These are phyloP conservation scores for Tipula lateralis DNA, from an alignment of 2,888 invertebrate species.

Conservation along the genomic window DNA sequence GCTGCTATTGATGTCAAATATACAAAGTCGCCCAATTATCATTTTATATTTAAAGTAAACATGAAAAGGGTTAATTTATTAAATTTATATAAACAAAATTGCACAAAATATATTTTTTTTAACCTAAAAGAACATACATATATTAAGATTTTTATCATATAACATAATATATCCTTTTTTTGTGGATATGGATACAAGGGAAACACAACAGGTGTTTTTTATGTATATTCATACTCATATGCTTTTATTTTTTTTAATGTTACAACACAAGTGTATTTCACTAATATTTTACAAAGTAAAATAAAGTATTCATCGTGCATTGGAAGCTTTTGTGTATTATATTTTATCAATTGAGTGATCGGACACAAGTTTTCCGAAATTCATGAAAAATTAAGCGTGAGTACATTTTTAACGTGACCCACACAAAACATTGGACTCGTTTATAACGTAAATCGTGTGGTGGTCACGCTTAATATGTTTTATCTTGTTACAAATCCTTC, in stretches of 20 bases:
- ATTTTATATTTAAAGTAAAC: background rate
- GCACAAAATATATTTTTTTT: background rate
- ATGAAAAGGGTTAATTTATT: background rate
- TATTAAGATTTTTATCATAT: background rate
- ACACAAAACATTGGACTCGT: no score
- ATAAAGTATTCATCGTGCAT: no score
- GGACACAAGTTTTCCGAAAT: no score
- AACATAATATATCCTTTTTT: background rate
- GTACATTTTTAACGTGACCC: no score
- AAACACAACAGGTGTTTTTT: constrained; percentile 11
- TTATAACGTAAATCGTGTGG: no score
- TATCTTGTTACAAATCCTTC: background rate
- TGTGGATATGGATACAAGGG: background rate
- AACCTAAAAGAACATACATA: background rate
- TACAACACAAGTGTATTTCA: background rate
- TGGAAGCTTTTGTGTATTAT: no score
- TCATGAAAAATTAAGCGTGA: no score
- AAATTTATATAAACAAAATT: background rate
- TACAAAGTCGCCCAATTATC: constrained; percentile 11
- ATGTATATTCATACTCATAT: background rate
- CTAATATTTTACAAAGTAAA: background rate
- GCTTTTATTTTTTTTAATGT: background rate
- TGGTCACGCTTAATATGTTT: no score
- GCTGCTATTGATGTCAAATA: background rate
- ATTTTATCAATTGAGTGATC: no score